phyloP scores from a whole-genome alignment of 2,888 invertebrate species.

The Melanostoma mellinum region DNA sequence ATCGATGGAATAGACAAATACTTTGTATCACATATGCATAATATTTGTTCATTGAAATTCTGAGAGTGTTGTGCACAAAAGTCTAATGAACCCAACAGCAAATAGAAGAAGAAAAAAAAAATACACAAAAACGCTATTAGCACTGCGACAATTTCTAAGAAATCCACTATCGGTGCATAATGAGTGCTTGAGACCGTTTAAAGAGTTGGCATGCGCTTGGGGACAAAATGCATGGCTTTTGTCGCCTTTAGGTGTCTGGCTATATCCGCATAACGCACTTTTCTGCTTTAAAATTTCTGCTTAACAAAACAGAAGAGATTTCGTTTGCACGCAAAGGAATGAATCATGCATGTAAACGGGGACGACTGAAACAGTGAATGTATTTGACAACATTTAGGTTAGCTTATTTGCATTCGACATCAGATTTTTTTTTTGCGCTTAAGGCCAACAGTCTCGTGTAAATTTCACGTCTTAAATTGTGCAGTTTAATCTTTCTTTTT shows the following conservation, averaged over 20 bases:
- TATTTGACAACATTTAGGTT: neutral
- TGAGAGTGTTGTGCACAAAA: slow-evolving; percentile 47
- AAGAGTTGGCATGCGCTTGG: slow-evolving; percentile 32
- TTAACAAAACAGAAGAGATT: neutral
- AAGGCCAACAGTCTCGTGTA: neutral
- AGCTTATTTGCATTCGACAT: neutral
- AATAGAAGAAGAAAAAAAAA: slow-evolving; percentile 11
- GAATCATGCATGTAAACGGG: neutral
- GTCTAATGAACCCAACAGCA: slow-evolving; percentile 56
- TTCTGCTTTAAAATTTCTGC: neutral
- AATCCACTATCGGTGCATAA: slow-evolving; percentile 52
- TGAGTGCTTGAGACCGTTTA: slow-evolving; percentile 48
- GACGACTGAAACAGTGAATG: neutral
- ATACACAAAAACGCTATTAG: slow-evolving; percentile 36
- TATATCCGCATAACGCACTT: neutral
- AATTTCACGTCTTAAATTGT: neutral
- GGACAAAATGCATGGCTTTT: neutral
- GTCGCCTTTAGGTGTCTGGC: neutral
- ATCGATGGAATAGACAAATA: no score
- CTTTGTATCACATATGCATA: neutral
- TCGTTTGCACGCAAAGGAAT: neutral
- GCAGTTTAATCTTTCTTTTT: neutral
- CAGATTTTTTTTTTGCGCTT: neutral
- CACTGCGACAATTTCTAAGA: slow-evolving; percentile 59
- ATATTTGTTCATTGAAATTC: slow-evolving; percentile 65